Conservation (phyloP, 2,888 invertebrate species). For the Dryobotodes eremita region DNA sequence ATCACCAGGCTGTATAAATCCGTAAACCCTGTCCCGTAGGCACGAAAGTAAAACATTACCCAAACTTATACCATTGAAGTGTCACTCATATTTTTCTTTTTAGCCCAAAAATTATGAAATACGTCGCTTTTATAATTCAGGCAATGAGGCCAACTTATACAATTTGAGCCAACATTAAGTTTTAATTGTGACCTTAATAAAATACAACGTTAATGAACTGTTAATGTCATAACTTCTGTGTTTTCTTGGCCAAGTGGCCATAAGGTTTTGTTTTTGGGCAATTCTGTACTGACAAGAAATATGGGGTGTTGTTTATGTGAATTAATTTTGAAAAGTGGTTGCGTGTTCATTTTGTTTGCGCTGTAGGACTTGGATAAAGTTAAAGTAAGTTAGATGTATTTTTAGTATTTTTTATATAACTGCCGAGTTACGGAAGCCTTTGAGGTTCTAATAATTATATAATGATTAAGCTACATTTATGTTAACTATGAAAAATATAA, state of each 20-base stretch:
- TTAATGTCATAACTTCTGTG: constrained; percentile 44
- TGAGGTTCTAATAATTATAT: not conserved
- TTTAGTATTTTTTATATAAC: not conserved
- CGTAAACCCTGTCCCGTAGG: not conserved
- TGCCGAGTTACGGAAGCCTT: not conserved
- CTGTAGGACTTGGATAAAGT: not conserved
- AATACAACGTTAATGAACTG: constrained; percentile 61
- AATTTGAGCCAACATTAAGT: constrained; percentile 52
- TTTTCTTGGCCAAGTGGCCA: constrained; percentile 37
- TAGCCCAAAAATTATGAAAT: constrained; percentile 41
- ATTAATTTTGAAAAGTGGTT: constrained; percentile 21
- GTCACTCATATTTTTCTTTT: constrained; percentile 50
- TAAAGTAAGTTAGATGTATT: too few relatives aligned
- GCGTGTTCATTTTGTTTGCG: not conserved
- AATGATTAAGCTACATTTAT: too few relatives aligned
- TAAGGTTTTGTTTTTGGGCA: constrained; percentile 39
- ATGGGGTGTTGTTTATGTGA: constrained; percentile 26
- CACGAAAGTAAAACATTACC: constrained; percentile 12
- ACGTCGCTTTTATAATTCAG: constrained; percentile 20
- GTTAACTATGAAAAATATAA: too few relatives aligned
- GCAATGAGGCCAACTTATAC: constrained; percentile 45
- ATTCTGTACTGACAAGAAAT: constrained; percentile 37
- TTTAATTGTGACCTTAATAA: constrained; percentile 66
- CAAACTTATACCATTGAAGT: constrained; percentile 40
- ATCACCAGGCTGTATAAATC: not conserved